Conservation (phyloP, 2,797 vertebrate genomes). For the Otus scops region DNA sequence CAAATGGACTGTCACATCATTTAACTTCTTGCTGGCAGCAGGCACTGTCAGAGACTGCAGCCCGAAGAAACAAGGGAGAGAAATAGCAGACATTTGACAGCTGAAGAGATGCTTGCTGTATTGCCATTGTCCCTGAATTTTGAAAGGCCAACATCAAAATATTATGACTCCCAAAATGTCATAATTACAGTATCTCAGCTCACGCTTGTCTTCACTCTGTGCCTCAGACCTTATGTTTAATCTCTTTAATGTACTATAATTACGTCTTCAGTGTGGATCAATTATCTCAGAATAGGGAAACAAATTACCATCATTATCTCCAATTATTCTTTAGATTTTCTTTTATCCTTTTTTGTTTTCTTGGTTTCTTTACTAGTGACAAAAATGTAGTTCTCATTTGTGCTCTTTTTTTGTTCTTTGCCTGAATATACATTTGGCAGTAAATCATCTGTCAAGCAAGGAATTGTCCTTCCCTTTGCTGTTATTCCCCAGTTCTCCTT, state of each 20-base stretch:
- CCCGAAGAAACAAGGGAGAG: neutral
- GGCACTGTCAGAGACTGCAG: conserved; percentile 11
- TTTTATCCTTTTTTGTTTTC: conserved; percentile 59
- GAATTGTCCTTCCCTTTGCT: conserved; percentile 8
- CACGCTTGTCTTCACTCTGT: conserved; percentile 48
- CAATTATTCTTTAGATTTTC: conserved; percentile 68
- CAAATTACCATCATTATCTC: conserved; percentile 77
- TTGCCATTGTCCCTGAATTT: conserved; percentile 25
- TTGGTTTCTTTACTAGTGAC: neutral
- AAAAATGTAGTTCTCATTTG: conserved; percentile 19
- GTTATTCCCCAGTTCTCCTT: neutral
- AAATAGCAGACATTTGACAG: conserved; percentile 3
- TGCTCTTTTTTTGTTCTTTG: conserved; percentile 21
- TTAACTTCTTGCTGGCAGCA: conserved; percentile 34
- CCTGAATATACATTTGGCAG: conserved; percentile 8
- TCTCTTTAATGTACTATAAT: conserved; percentile 74
- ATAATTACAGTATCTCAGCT: conserved; percentile 68
- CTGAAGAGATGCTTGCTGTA: neutral
- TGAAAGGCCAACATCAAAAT: conserved; percentile 76
- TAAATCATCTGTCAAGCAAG: conserved; percentile 40
- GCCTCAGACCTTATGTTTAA: conserved; percentile 71
- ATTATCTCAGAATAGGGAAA: conserved; percentile 77
- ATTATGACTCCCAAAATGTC: conserved; percentile 72
- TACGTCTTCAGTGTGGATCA: conserved; percentile 73
- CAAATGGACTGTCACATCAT: conserved; percentile 25